These are phyloP conservation scores for Dinomys branickii DNA, from an alignment of 2,113 vertebrate species.

Conservation along the genomic window DNA sequence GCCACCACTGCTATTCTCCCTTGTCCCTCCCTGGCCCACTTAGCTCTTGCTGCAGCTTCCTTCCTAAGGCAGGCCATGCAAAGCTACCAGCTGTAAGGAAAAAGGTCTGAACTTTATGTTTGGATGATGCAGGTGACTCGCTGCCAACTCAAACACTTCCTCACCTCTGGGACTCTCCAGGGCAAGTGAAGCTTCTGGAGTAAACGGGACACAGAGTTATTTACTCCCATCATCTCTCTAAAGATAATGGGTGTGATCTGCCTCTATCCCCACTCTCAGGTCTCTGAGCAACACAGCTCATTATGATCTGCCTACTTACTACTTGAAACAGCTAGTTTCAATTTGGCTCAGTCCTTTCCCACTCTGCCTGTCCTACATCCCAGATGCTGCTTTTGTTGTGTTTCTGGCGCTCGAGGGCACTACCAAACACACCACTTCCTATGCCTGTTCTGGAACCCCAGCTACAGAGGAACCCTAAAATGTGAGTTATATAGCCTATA, in stretches of 20 bases:
- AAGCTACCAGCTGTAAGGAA: neutral
- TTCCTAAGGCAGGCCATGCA: slow-evolving; percentile 23
- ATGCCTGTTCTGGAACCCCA: neutral
- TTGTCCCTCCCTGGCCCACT: neutral
- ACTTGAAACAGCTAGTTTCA: slow-evolving; percentile 55
- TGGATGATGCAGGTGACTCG: neutral
- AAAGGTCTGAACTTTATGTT: neutral
- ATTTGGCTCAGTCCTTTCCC: slow-evolving; percentile 32
- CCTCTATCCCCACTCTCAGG: slow-evolving; percentile 52
- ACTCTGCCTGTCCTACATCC: slow-evolving; percentile 60
- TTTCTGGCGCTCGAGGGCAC: neutral
- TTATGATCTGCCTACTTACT: slow-evolving; percentile 65
- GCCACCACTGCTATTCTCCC: neutral
- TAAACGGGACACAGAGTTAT: slow-evolving; percentile 36
- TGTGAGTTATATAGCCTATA: neutral
- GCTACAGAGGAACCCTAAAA: slow-evolving; percentile 23
- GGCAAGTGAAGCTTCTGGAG: neutral
- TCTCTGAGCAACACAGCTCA: slow-evolving; percentile 76
- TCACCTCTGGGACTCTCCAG: neutral
- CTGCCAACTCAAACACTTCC: slow-evolving; percentile 39
- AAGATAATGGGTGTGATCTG: slow-evolving; percentile 52
- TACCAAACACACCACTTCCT: slow-evolving; percentile 19
- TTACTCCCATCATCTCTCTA: slow-evolving; percentile 50
- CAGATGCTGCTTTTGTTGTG: neutral
- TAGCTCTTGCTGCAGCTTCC: neutral